These are phyloP conservation scores for Phalacrocorax carbo DNA, from an alignment of 2,113 vertebrate species.

Conservation along the genomic window DNA sequence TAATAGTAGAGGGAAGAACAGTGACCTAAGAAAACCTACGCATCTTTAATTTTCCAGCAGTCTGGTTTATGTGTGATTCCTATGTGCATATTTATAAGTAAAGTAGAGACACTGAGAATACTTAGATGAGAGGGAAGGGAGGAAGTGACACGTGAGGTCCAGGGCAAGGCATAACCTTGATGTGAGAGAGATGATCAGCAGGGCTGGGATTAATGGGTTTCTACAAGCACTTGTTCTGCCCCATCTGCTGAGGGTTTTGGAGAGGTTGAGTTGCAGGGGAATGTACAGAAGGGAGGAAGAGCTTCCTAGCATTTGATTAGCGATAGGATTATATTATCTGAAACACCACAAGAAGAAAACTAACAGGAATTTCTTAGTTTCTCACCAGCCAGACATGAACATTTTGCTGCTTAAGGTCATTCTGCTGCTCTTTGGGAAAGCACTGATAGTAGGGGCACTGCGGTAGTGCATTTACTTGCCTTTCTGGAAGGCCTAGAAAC, in stretches of 20 bases:
- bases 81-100: neutral
- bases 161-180: neutral
- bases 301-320: neutral
- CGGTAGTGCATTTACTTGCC: neutral
- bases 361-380: neutral
- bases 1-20: neutral
- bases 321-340: neutral
- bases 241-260: neutral
- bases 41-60: neutral
- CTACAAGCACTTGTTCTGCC: neutral
- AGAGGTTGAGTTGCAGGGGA: neutral
- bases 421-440: neutral
- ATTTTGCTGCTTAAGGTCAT: neutral
- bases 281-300: neutral
- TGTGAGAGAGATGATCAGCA: neutral
- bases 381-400: neutral
- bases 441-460: neutral
- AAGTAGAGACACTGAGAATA: neutral
- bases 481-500: neutral
- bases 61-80: neutral
- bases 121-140: neutral
- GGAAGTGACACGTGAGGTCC: neutral
- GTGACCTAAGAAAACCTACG: neutral
- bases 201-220: neutral
- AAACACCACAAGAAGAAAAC: neutral